Evolutionary conservation across 2,113 vertebrate genomes (phyloP), one percentile per base, ranked within the genome.

Genomic region (Chunga burmeisteri): DNA sequence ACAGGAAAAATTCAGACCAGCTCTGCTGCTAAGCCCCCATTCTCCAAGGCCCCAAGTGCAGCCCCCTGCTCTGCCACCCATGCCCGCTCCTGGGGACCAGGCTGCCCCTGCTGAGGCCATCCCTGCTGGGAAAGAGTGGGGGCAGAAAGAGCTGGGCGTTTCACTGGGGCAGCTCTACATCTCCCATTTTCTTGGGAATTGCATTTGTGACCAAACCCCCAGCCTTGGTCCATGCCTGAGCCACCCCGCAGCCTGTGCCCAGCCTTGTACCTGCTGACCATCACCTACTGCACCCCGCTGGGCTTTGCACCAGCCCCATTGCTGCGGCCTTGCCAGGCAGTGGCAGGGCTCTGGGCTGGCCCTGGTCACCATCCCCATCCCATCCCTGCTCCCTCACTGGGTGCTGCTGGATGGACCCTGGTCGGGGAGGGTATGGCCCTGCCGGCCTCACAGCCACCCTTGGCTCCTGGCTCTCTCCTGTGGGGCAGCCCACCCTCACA

Each of bases 1-100:
- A 2, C 14, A 80, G 6, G 17, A 61, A 83, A 66, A 86, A 32
- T 13, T 50, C 63, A 84, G 38, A 68, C 21, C 10, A 81, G 25
- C 14, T 67, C 59, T 83, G 27, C 22, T 78, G 29, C 11, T 50
- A 46, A 61, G 12, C 2, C 6, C 11, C 16, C 6, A 8, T 40
- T 53, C 44, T 84, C 16, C 27, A 36, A 42, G 36, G 15, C 7
- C 2, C 1, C 0, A 0, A 16, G 6, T n/a, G 40, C 15, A 65
- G 36, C 29, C 50, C 25, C 36, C 0, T 1, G 10, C 44, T 40
- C 44, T 34, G 13, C 42, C 3, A 1, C 56, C 56, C 16, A 11
- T 42, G 11, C 20, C 44, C 0, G 0, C 44, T 87, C 30, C 55
- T 25, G 4, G 3, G 27, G 46, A 20, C 12, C 2, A 0, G 5